Base-by-base conservation (phyloP, 2,888 invertebrate genomes). In the Germaria angustata region DNA sequence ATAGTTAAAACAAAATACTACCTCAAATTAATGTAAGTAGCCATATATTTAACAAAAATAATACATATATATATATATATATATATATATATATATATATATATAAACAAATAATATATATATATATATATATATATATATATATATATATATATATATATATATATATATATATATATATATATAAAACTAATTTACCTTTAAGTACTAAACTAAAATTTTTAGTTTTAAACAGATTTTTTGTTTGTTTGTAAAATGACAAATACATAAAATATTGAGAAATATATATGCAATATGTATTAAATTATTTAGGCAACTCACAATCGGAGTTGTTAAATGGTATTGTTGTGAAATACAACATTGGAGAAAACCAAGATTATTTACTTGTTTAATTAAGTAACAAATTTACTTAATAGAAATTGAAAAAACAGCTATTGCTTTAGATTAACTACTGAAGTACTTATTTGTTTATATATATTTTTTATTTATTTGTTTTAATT, bases 1-100 rank as follows among this genome's bases (percentile, higher is more conserved):
- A 53, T 78, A 63, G 49, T 57, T 17, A 55, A 65, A 72, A 51
- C 11, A 46, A 68, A 71, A 75, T 39, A 65, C 81, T 82, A 82
- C 81, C 81, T 82, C 81, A 82, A 73, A 78, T 75, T 78, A 78
- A 49, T 68, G 72, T 81, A 81, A 77, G 76, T 81, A 81, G 63
- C 65, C 79, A 78, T 69, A 78, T 65, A 65, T 65, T 44, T 15
- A n/a, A 49, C 15, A 59, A 59, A 69, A 41, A 49, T 71, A 55
- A 28, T 28, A 57, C n/a, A n/a, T n/a, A n/a, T n/a, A n/a, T n/a
- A n/a, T n/a, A n/a, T n/a, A n/a, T n/a, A n/a, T n/a, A n/a, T n/a
- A n/a, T n/a, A n/a, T n/a, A n/a, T n/a, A n/a, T n/a, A n/a, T n/a
- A n/a, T n/a, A n/a, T n/a, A n/a, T 46, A 15, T 22, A 34, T 9